Conservation (phyloP, 2,888 invertebrate species). For the Macaria liturata region DNA sequence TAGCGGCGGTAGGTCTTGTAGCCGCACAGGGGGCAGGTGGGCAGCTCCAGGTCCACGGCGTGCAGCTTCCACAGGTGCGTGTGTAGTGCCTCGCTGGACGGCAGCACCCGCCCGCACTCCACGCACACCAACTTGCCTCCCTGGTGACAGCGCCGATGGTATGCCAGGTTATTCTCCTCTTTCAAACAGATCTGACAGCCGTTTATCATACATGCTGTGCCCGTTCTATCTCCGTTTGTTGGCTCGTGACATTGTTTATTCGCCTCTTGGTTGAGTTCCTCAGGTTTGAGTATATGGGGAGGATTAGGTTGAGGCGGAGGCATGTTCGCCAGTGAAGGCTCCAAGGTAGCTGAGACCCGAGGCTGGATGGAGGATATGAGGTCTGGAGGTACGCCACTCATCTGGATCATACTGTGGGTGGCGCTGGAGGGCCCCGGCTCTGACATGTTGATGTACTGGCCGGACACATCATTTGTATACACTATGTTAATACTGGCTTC, state of each 20-base stretch:
- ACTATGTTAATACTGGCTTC: slow-evolving; percentile 79
- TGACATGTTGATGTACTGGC: slow-evolving; percentile 64
- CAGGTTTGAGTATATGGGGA: slow-evolving; percentile 44
- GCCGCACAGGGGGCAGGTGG: slow-evolving; percentile 88
- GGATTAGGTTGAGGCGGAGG: slow-evolving; percentile 35
- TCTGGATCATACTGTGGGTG: slow-evolving; percentile 60
- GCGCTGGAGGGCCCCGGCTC: slow-evolving; percentile 49
- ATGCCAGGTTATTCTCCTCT: slow-evolving; percentile 82
- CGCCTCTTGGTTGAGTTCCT: slow-evolving; percentile 40
- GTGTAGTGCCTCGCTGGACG: slow-evolving; percentile 87
- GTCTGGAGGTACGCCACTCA: slow-evolving; percentile 70
- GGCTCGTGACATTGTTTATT: slow-evolving; percentile 34
- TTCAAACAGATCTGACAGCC: slow-evolving; percentile 83
- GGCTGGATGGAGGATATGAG: slow-evolving; percentile 72
- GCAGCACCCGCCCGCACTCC: slow-evolving; percentile 84
- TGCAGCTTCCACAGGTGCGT: slow-evolving; percentile 92
- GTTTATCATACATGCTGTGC: slow-evolving; percentile 76
- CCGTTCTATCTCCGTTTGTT: slow-evolving; percentile 36
- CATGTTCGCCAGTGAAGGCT: slow-evolving; percentile 35
- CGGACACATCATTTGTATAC: slow-evolving; percentile 67
- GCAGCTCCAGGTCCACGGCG: slow-evolving; percentile 90
- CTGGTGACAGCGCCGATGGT: slow-evolving; percentile 86
- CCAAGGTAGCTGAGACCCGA: slow-evolving; percentile 38
- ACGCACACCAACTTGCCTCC: slow-evolving; percentile 82
- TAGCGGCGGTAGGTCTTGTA: slow-evolving; percentile 88